These are phyloP conservation scores for Tursiops truncatus DNA, from an alignment of 2,113 vertebrate genomes.

Conservation along the genomic window DNA sequence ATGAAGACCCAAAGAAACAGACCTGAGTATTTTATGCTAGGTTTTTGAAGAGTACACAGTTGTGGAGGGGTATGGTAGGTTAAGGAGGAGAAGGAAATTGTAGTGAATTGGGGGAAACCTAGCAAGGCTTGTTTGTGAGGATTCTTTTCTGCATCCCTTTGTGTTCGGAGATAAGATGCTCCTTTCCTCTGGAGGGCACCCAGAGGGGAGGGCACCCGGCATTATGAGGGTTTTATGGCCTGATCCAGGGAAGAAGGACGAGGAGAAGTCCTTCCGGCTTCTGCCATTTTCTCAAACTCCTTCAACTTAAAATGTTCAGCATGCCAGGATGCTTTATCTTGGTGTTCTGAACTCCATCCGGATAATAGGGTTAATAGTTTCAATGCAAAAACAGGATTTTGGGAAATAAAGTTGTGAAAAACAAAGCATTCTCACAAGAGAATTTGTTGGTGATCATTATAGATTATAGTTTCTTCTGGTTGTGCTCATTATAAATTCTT, in stretches of 20 bases:
- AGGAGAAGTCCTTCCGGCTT: not conserved
- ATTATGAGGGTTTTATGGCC: not conserved
- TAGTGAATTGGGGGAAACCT: not conserved
- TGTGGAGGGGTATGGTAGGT: no score
- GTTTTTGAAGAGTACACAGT: not conserved
- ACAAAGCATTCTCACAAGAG: not conserved
- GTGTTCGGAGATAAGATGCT: not conserved
- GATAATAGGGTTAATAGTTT: not conserved
- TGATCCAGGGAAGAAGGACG: not conserved
- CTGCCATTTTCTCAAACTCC: not conserved
- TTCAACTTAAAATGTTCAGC: not conserved
- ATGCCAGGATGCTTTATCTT: not conserved
- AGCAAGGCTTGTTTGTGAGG: not conserved
- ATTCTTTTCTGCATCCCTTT: not conserved
- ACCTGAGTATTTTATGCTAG: not conserved
- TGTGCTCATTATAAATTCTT: not conserved
- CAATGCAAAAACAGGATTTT: not conserved
- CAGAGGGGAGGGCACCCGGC: not conserved
- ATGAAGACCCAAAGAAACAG: not conserved
- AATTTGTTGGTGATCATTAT: not conserved
- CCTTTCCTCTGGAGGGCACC: not conserved
- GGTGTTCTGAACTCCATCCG: not conserved
- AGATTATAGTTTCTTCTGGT: not conserved
- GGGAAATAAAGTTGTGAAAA: conserved; percentile 16
- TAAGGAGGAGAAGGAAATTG: not conserved